Base-by-base conservation (phyloP, 2,113 vertebrate species). In the Aix galericulata region DNA sequence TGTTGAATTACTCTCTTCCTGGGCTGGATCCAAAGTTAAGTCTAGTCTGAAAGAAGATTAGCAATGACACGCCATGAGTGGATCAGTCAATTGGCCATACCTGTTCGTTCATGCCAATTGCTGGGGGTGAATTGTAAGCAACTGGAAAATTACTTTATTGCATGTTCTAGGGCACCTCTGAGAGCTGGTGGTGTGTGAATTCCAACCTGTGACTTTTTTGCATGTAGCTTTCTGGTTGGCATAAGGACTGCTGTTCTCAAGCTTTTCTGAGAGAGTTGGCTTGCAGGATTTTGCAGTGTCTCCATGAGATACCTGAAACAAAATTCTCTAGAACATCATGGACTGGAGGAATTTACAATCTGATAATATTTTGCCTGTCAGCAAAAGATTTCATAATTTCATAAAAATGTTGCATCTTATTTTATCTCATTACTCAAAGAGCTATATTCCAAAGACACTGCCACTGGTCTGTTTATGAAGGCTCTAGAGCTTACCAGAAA, bases 81-180 rank as follows among this genome's bases (percentile, higher is more conserved):
- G 46, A 48, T 48, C 46, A 48, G 46, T 48, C 46, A 50, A 23
- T 50, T 50, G 21, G 17, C 83, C 36, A 38, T 93, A 8, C 9
- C 11, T 55, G 8, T 23, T 77, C 16, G 38, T 36, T 58, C 52
- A 20, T 80, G 34, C 60, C 8, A 26, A 15, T 40, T 74, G 42
- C 15, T 29, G 7, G 20, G 32, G 7, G 2, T 3, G 13, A 66
- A 48, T 82, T 60, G 23, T 56, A 50, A 68, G 11, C 0, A 0
- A 55, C 32, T 78, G 10, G 48, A 44, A 31, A 66, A 46, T 17
- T 34, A 26, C 62, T 52, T 72, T 13, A 62, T 38, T 40, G 11
- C 4, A 1, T 62, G 6, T 50, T 83, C 52, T 40, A 27, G 38
- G 38, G 31, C 23, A 74, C 17, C 11, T 83, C 31, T 68, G 40